Evolutionary conservation across 2,113 vertebrate genomes (phyloP).

Genomic region (Amphilophus citrinellus): DNA sequence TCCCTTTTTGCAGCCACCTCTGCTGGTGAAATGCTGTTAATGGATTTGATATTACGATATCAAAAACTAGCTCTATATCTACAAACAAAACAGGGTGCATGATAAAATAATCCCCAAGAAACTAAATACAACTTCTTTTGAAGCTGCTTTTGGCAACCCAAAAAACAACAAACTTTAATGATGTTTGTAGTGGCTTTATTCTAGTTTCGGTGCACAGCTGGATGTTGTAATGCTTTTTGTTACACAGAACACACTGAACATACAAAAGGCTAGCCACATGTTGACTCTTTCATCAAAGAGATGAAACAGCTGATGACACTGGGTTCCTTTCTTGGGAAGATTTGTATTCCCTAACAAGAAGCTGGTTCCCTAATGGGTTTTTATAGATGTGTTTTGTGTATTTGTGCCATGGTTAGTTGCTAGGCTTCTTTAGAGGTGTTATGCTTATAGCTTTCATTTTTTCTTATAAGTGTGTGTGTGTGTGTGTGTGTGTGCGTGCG

Average conservation of each 20-base stretch:
- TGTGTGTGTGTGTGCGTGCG: not conserved
- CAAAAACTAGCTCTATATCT: not conserved
- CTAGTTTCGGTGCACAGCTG: conserved; percentile 6
- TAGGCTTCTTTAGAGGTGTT: not conserved
- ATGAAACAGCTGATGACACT: not conserved
- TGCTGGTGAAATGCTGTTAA: too few relatives aligned
- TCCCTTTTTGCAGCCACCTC: too few relatives aligned
- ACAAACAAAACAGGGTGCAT: not conserved
- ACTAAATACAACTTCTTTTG: not conserved
- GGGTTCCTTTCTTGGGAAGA: not conserved
- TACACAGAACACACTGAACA: not conserved
- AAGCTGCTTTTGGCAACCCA: not conserved
- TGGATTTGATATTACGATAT: not conserved
- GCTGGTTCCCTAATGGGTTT: not conserved
- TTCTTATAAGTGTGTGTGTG: too few relatives aligned
- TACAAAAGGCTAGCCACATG: not conserved
- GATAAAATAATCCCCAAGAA: not conserved
- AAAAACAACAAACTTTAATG: conserved; percentile 10
- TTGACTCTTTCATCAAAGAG: conserved; percentile 6
- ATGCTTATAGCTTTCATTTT: not conserved
- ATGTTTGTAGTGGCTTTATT: not conserved
- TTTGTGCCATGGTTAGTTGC: not conserved
- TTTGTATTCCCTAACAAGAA: not conserved
- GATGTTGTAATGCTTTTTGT: conserved; percentile 11
- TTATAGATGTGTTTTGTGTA: conserved; percentile 1